These are phyloP conservation scores for Mechanitis mazaeus DNA, from an alignment of 2,888 invertebrate species.

Conservation along the genomic window DNA sequence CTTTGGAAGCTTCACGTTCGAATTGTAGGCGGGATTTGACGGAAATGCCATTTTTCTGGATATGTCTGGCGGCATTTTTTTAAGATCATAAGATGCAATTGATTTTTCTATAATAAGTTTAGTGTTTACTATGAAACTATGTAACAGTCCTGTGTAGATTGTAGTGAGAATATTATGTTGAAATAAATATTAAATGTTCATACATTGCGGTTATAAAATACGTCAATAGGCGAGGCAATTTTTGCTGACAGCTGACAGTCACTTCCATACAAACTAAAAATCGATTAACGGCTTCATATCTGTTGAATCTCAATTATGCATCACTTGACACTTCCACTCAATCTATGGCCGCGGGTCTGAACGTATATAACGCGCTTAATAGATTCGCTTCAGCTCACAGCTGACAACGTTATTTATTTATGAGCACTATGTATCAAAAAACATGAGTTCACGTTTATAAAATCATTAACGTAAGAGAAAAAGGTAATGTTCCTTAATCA, in stretches of 20 bases:
- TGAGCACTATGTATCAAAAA: conserved; percentile 41
- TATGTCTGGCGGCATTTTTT: conserved; percentile 18
- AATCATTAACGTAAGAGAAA: not conserved
- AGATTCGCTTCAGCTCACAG: conserved; percentile 71
- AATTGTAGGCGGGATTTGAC: conserved; percentile 52
- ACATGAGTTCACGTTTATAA: not conserved
- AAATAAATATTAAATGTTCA: not conserved
- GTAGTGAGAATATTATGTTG: not conserved
- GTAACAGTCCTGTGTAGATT: too few relatives aligned
- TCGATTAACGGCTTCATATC: conserved; percentile 6
- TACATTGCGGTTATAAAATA: not conserved
- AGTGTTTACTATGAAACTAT: too few relatives aligned
- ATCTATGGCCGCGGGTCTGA: conserved; percentile 38
- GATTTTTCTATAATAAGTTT: not conserved
- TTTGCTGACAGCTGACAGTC: conserved; percentile 4
- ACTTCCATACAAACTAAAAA: conserved; percentile 2
- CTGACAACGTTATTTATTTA: conserved; percentile 75
- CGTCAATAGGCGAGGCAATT: not conserved
- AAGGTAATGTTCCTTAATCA: too few relatives aligned
- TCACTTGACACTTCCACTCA: conserved; percentile 13
- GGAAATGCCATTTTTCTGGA: conserved; percentile 29
- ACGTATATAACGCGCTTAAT: conserved; percentile 75
- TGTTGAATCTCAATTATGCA: conserved; percentile 8
- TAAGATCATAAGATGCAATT: conserved; percentile 7
- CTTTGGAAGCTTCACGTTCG: conserved; percentile 63